A percentile compares a stretch with the other conserved stretches of the same genome.
Conservation (phyloP, 2,113 vertebrate species). For the Apus apus region DNA sequence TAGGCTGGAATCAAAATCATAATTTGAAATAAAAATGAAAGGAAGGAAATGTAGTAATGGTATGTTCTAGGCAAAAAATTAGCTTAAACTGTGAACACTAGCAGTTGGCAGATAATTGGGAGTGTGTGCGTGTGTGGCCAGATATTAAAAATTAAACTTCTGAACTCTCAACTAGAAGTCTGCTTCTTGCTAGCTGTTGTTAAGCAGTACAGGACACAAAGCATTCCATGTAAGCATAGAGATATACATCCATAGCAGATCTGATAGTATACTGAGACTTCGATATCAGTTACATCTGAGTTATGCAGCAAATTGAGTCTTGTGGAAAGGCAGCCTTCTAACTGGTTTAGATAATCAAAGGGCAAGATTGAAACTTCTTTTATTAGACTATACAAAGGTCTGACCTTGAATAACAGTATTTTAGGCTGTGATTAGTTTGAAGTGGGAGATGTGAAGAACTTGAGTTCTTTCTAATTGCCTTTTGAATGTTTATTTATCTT, state of each 20-base stretch:
- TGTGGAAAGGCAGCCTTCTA: not conserved
- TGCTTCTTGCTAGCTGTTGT: not conserved
- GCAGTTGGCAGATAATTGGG: not conserved
- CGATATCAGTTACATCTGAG: too few species aligned
- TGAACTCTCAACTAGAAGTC: not conserved
- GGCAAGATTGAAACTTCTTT: not conserved
- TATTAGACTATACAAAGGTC: not conserved
- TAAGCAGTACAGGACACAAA: not conserved
- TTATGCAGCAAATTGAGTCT: not conserved
- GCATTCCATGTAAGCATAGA: not conserved
- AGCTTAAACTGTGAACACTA: not conserved
- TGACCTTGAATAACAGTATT: not conserved
- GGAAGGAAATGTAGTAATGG: not conserved
- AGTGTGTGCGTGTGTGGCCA: not conserved
- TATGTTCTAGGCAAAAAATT: not conserved
- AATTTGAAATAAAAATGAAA: not conserved
- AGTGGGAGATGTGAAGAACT: not conserved
- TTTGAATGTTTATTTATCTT: not conserved
- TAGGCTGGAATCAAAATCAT: not conserved
- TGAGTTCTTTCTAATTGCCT: not conserved
- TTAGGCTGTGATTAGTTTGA: not conserved
- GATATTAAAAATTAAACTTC: not conserved
- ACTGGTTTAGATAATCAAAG: not conserved
- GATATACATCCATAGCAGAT: not conserved
- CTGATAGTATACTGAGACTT: not conserved